Percentiles rank a stretch among this genome's conserved stretches.
Conservation (phyloP, 2,113 vertebrate species). For the Dolichallabes microphthalmus region DNA sequence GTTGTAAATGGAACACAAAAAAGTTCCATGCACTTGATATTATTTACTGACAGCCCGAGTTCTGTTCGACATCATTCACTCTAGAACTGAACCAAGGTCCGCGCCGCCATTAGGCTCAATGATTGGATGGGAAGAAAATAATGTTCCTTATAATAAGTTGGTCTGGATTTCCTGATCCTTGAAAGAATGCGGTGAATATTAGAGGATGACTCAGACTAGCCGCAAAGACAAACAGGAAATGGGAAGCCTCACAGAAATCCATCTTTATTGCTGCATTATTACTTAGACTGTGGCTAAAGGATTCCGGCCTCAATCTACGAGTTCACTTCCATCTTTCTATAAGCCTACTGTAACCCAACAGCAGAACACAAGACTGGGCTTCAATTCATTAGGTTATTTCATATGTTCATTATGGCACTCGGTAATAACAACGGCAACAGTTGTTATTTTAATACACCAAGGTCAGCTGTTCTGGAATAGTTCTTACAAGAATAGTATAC, state of each 20-base stretch:
- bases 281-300: background rate
- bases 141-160: conserved; percentile 49
- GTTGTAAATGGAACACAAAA: background rate
- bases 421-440: no score
- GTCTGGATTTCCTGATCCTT: conserved; percentile 39
- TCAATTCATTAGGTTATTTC: no score
- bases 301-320: background rate
- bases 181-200: conserved; percentile 25
- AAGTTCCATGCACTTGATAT: background rate
- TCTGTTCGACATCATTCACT: background rate
- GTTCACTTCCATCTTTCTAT: background rate
- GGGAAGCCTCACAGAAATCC: background rate
- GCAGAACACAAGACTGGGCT: background rate
- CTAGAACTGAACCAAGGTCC: background rate
- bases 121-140: conserved; percentile 49
- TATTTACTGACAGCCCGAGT: background rate
- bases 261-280: conserved; percentile 16
- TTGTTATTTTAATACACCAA: no score
- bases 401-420: no score
- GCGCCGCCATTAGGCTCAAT: background rate
- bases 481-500: no score
- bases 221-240: background rate
- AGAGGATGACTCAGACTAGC: background rate
- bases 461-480: no score
- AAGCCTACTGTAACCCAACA: background rate